A percentile compares a stretch with the other conserved stretches of the same genome.
Conservation (phyloP, 2,797 vertebrate genomes). For the Toxotes lorentzi region DNA sequence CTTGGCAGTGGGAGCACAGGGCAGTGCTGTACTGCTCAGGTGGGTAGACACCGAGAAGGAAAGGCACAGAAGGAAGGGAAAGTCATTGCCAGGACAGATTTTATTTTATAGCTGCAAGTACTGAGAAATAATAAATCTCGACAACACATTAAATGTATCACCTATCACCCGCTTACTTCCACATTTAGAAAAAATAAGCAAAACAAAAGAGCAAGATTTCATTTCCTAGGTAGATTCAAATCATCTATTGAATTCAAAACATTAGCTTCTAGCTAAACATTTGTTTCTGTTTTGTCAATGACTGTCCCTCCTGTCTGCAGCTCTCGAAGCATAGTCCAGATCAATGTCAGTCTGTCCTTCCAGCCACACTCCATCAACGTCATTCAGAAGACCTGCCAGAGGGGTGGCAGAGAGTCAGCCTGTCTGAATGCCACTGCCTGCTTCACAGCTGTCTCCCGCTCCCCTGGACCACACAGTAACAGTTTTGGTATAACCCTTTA, state of each 20-base stretch:
- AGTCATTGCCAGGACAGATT: conserved; percentile 1
- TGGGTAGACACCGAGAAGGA: conserved; percentile 60
- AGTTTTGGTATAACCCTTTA: conserved; percentile 83
- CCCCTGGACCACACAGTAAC: conserved; percentile 83
- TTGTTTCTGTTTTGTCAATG: neutral
- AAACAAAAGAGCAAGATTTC: neutral
- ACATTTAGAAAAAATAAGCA: neutral
- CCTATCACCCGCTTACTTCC: neutral
- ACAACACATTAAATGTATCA: neutral
- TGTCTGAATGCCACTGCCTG: conserved; percentile 89
- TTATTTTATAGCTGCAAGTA: conserved; percentile 9
- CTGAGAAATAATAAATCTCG: neutral
- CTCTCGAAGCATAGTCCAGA: conserved; percentile 90
- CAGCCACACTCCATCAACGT: conserved; percentile 90
- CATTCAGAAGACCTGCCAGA: conserved; percentile 90
- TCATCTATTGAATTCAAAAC: neutral
- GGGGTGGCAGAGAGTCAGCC: conserved; percentile 87
- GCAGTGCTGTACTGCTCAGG: conserved; percentile 91
- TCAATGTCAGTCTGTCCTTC: conserved; percentile 88
- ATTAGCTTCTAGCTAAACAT: neutral
- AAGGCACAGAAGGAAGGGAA: neutral
- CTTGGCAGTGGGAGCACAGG: conserved; percentile 93
- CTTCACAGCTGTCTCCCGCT: conserved; percentile 87
- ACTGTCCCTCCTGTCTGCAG: conserved; percentile 68
- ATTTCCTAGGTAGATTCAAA: neutral